Percentiles rank a stretch among this genome's conserved stretches.
phyloP scores from a whole-genome alignment of 2,113 vertebrate genomes.

The Puntigrus tetrazona region DNA sequence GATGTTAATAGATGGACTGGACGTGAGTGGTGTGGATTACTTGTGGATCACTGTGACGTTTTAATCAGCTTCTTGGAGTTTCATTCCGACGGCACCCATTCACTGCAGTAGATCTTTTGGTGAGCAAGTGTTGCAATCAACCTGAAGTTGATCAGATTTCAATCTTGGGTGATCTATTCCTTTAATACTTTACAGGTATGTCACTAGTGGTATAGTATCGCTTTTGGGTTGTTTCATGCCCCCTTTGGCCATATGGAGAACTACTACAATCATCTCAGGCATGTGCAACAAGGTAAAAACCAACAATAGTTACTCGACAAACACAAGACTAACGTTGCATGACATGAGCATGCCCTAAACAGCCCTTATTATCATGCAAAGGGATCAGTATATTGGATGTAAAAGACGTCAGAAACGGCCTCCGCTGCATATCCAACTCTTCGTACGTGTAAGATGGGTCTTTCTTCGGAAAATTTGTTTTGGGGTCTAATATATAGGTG shows the following conservation, averaged over 20 bases:
- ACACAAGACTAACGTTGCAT: slow-evolving; percentile 48
- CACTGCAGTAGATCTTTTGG: not conserved
- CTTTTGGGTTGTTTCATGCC: slow-evolving; percentile 45
- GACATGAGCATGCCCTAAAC: slow-evolving; percentile 57
- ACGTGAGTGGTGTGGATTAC: not conserved
- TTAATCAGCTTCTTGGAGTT: not conserved
- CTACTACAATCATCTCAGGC: slow-evolving; percentile 49
- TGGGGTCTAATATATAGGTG: not conserved
- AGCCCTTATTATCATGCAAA: slow-evolving; percentile 63
- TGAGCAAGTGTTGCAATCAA: not conserved
- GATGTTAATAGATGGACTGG: not conserved
- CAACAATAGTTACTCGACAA: slow-evolving; percentile 46
- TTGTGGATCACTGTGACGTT: not conserved
- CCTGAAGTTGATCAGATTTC: too few species aligned
- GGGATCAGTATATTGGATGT: slow-evolving; percentile 37
- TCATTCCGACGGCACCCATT: not conserved
- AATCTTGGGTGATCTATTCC: not conserved
- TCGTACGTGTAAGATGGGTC: not conserved
- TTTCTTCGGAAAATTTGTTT: not conserved
- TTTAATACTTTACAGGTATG: not conserved
- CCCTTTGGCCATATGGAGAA: slow-evolving; percentile 43
- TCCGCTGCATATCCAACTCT: slow-evolving; percentile 31
- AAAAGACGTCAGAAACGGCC: not conserved
- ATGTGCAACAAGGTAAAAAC: slow-evolving; percentile 48
- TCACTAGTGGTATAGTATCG: slow-evolving; percentile 44